Evolutionary conservation across 2,113 vertebrate species (phyloP), one percentile per base, ranked within the genome.

Genomic region (Paedocypris sp.): DNA sequence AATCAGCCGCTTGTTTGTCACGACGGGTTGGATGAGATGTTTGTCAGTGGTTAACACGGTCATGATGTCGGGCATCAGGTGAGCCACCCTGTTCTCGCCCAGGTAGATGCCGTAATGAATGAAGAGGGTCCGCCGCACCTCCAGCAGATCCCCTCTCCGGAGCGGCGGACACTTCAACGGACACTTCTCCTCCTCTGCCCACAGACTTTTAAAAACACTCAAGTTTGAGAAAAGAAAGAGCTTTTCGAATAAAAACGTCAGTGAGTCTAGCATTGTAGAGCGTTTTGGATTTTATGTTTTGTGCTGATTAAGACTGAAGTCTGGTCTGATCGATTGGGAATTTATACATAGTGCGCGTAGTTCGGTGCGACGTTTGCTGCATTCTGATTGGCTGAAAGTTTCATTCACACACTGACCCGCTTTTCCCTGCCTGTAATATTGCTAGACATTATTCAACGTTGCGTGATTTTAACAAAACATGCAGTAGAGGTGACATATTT

Each of bases 11-110:
- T 85, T 86, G 77, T 94, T 96, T 1, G 91, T 89, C 22, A 97
- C 86, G 28, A 90, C 89, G 3, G 77, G 77, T 32, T 79, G 68
- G 57, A 83, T 85, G 59, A 82, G 83, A 46, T 41, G 70, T 31
- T 60, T 23, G 74, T 92, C 77, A 7, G 23, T 69, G 1, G 87
- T 92, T 28, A 97, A 29, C 48, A 70, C 73, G 1, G 91, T 85
- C 18, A 96, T 77, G 79, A 98, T 92, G 77, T 98, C 94, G 0
- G 93, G 94, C 83, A 98, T 95, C 57, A 98, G 65, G 71, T 97
- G 94, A 0, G 92, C 93, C 1, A 97, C 93, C 23, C 82, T 85
- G 61, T 90, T 86, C 60, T 93, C 84, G 0, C 94, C 94, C 69
- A 98, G 73, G 63, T 95, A 98, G 62, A 97, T 94, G 61, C 94